phyloP scores from a whole-genome alignment of 2,888 invertebrate species.

The Drosophila differens region DNA sequence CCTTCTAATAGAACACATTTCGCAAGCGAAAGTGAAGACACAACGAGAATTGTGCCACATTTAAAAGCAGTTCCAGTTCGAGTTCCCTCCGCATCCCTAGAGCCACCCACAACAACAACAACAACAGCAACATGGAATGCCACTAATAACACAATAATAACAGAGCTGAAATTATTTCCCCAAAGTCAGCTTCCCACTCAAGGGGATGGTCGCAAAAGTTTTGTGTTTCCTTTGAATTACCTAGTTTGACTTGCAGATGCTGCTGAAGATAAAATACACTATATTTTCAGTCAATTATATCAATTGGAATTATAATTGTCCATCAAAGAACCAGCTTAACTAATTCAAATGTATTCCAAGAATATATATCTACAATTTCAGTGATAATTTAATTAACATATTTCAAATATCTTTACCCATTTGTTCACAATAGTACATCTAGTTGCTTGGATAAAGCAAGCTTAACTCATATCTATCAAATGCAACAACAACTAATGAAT shows the following conservation, averaged over 20 bases:
- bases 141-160: constrained; percentile 65
- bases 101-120: constrained; percentile 3
- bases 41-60: constrained; percentile 48
- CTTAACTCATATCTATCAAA: background rate
- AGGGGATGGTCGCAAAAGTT: constrained; percentile 19
- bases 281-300: background rate
- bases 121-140: constrained; percentile 14
- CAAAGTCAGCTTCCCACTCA: constrained; percentile 28
- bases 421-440: too few relatives aligned
- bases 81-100: constrained; percentile 12
- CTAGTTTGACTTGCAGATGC: constrained; percentile 13
- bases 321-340: background rate
- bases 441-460: background rate
- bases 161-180: constrained; percentile 55
- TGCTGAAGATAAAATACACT: constrained; percentile 12
- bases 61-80: constrained; percentile 39
- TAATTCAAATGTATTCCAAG: background rate
- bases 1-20: constrained; percentile 59
- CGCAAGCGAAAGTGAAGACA: constrained; percentile 61
- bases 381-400: background rate
- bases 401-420: background rate
- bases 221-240: constrained; percentile 1
- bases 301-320: background rate
- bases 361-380: background rate
- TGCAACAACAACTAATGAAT: background rate